A percentile compares a stretch with the other conserved stretches of the same genome.
phyloP scores from a whole-genome alignment of 2,113 vertebrate species.

The Mastomys coucha region DNA sequence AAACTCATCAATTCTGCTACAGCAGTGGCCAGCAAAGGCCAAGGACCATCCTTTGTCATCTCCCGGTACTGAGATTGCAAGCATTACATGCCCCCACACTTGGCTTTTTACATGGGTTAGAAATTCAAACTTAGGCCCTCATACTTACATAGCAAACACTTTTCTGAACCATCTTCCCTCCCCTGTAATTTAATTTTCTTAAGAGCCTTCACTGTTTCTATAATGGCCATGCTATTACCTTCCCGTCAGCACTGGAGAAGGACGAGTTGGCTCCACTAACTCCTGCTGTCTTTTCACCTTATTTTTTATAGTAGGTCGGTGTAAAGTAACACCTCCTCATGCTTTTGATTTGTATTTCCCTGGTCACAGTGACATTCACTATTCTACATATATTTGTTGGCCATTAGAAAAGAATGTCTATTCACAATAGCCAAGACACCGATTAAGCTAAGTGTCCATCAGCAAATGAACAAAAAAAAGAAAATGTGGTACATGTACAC shows the following conservation, averaged over 20 bases:
- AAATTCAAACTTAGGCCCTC: neutral
- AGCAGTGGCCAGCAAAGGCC: neutral
- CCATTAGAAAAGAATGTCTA: neutral
- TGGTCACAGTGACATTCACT: neutral
- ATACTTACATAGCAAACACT: neutral
- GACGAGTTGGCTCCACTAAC: neutral
- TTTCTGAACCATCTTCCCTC: neutral
- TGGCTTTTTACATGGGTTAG: neutral
- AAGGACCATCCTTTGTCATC: neutral
- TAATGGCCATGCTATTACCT: neutral
- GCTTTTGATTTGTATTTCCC: neutral
- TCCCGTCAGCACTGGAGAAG: neutral
- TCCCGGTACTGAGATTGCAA: neutral
- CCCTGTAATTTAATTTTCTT: neutral
- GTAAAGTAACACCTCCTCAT: neutral
- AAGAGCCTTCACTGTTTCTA: neutral
- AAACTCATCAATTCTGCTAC: neutral
- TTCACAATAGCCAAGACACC: neutral
- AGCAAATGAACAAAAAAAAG: neutral
- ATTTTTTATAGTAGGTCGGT: neutral
- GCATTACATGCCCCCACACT: neutral
- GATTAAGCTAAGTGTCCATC: neutral
- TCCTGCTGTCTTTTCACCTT: neutral
- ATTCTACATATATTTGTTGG: neutral
- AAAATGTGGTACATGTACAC: neutral